These are phyloP conservation scores for Spodoptera frugiperda DNA, from an alignment of 1,140 invertebrate species.

Conservation along the genomic window DNA sequence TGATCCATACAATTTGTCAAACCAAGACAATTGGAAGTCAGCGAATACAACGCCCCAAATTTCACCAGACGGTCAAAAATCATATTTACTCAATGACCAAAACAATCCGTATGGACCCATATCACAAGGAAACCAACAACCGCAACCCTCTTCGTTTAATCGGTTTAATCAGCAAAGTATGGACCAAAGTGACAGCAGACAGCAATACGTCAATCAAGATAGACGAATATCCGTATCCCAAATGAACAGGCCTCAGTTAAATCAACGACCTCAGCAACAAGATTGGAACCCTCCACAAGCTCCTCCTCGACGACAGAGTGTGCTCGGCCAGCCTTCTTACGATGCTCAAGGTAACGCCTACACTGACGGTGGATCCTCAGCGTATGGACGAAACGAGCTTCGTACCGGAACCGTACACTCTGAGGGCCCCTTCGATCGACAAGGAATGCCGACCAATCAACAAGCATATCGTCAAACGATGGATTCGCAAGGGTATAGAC, in stretches of 20 bases:
- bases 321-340: conserved; percentile 73
- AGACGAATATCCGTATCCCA: conserved; percentile 66
- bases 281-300: conserved; percentile 75
- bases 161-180: conserved; percentile 69
- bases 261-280: conserved; percentile 68
- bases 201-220: conserved; percentile 72
- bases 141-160: conserved; percentile 57
- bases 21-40: conserved; percentile 73
- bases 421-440: conserved; percentile 66
- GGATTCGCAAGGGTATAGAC: conserved; percentile 62
- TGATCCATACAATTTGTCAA: conserved; percentile 70
- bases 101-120: conserved; percentile 61
- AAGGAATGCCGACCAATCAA: conserved; percentile 58
- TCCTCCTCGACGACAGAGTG: conserved; percentile 70
- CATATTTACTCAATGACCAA: conserved; percentile 67
- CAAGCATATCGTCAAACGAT: conserved; percentile 64
- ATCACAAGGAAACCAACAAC: conserved; percentile 56
- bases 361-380: conserved; percentile 62
- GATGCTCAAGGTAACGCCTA: conserved; percentile 66
- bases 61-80: conserved; percentile 66
- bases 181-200: conserved; percentile 74
- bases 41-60: conserved; percentile 66
- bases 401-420: conserved; percentile 74
- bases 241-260: conserved; percentile 59
- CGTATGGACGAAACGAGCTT: conserved; percentile 72